Evolutionary conservation across 2,797 vertebrate species (phyloP), one percentile per base, ranked within the genome.

Genomic region (Mycteria americana): DNA sequence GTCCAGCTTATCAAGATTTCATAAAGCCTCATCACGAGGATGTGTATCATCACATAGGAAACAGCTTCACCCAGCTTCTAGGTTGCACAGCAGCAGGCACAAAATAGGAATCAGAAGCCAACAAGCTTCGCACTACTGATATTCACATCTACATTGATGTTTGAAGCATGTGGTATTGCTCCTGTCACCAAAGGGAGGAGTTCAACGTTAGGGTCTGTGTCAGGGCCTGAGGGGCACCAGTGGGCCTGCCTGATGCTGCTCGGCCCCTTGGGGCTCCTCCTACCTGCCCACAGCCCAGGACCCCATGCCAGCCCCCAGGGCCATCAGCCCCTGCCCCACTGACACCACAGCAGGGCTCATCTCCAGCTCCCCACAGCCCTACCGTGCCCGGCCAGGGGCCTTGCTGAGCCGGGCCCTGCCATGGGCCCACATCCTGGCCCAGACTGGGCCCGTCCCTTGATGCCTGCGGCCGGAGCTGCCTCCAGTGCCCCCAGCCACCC

Each of bases 261-360:
- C 5, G 7, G 3, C 4, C 3, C 9, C 10, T 4, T 2, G 7
- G 17, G 7, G 12, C 18, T 59, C n/a, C 13, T 64, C 7, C 31
- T 41, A 25, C 50, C 39, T 35, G 25, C 31, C 39, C 14, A 30
- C 4, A 3, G 60, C 37, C 31, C 50, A 54, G 50, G 19, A n/a
- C 56, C 22, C 21, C 33, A n/a, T n/a, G 56, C 13, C 22, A 57
- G 56, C 33, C 33, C 21, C 33, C 22, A 5, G 31, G 25, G 60
- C 30, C 18, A 11, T 41, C 31, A 43, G 37, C 18, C 31, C 19
- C 18, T 74, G 37, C n/a, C 31, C n/a, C 9, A 54, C 18, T 45
- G 33, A 24, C 50, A 37, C 17, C 2, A 1, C 41, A 46, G 21
- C 25, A 56, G 41, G 27, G 27, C 37, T 4, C 27, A 17, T 17